Evolutionary conservation across 2,888 invertebrate species (phyloP).

Genomic region (Mayetiola destructor): DNA sequence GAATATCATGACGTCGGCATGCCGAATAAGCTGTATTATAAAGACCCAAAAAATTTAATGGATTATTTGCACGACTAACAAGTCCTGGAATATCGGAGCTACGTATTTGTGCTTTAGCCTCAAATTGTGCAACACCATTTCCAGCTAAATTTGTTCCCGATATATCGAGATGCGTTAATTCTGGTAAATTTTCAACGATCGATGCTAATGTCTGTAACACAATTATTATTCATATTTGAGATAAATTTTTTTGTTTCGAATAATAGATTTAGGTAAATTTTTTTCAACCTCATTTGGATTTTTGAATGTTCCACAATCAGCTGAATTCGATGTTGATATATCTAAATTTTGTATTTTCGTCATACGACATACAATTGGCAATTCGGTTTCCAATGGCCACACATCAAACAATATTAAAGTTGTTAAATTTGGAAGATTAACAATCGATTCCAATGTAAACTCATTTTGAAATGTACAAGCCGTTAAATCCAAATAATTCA

Average conservation of each 20-base stretch:
- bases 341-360: constrained; percentile 57
- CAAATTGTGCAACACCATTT: constrained; percentile 51
- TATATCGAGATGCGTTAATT: constrained; percentile 74
- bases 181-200: constrained; percentile 58
- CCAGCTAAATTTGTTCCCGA: constrained; percentile 93
- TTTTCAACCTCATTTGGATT: constrained; percentile 49
- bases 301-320: constrained; percentile 56
- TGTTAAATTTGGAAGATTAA: constrained; percentile 49
- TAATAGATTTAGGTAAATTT: neutral
- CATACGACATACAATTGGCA: constrained; percentile 45
- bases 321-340: constrained; percentile 56
- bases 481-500: constrained; percentile 32
- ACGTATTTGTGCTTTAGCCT: constrained; percentile 29
- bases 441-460: constrained; percentile 35
- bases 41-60: constrained; percentile 79
- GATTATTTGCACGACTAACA: constrained; percentile 54
- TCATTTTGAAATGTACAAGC: constrained; percentile 31
- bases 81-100: constrained; percentile 80
- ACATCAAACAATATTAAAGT: constrained; percentile 74
- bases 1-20: constrained; percentile 79
- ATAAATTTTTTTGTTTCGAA: neutral
- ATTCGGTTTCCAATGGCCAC: constrained; percentile 37
- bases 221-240: neutral
- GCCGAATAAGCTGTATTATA: constrained; percentile 83
- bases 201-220: constrained; percentile 39